A percentile compares a stretch with the other conserved stretches of the same genome.
These are phyloP conservation scores for Aleiodes alternator DNA, from an alignment of 2,888 invertebrate genomes.

Conservation along the genomic window DNA sequence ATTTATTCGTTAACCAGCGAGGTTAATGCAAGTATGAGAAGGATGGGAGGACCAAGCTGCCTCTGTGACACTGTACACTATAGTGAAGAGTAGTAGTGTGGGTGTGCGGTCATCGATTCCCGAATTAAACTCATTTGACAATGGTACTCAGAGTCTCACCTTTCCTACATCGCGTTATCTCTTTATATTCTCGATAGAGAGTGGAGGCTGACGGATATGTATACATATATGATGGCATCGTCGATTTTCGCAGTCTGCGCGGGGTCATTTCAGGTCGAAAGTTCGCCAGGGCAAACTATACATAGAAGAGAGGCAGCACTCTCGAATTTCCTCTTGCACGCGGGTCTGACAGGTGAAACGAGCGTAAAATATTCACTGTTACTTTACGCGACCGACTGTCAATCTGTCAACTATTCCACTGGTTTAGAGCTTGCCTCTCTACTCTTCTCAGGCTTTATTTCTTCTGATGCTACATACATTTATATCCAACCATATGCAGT, in stretches of 20 bases:
- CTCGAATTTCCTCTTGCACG: conserved; percentile 53
- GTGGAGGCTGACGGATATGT: conserved; percentile 45
- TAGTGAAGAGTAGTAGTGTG: background rate
- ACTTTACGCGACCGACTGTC: conserved; percentile 74
- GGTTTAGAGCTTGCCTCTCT: conserved; percentile 17
- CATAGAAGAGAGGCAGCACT: conserved; percentile 54
- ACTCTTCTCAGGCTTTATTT: background rate
- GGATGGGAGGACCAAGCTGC: background rate
- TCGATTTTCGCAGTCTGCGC: conserved; percentile 54
- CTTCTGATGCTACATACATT: conserved; percentile 36
- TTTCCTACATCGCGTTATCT: conserved; percentile 14
- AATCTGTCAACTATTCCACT: conserved; percentile 70
- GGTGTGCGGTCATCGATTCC: conserved; percentile 35
- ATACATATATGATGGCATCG: conserved; percentile 39
- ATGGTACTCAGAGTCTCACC: conserved; percentile 23
- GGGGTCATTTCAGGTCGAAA: conserved; percentile 75
- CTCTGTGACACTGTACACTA: background rate
- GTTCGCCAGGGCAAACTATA: conserved; percentile 72
- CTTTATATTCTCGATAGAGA: conserved; percentile 37
- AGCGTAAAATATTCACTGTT: conserved; percentile 73
- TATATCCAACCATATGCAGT: background rate
- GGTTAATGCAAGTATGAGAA: conserved; percentile 1
- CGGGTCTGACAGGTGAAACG: conserved; percentile 73
- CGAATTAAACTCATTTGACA: conserved; percentile 48
- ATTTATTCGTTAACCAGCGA: conserved; percentile 49